Evolutionary conservation across 2,113 vertebrate species (phyloP), one percentile per base, ranked within the genome.

Genomic region (Dendropsophus ebraccatus): DNA sequence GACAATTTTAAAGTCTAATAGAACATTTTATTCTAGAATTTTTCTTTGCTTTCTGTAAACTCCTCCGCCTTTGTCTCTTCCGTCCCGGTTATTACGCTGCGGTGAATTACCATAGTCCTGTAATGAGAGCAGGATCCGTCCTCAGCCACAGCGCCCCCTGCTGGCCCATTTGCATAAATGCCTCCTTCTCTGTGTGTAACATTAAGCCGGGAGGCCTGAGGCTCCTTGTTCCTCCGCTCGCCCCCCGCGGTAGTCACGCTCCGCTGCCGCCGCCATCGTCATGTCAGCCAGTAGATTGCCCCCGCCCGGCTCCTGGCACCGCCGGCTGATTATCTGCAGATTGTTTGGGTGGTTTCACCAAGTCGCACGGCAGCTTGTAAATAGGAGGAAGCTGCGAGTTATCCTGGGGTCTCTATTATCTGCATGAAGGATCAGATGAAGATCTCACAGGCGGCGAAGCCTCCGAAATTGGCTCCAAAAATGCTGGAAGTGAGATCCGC

Each of bases 81-180:
- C 4, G 13, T 21, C 2, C 62, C 25, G 16, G 6, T 67, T 32
- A 32, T 67, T 32, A 17, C 32, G 5, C 28, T 32, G 62, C 5
- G 32, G 62, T 32, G 62, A 65, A 32, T 67, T 32, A 32, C 14
- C 60, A 65, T 69, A 12, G 30, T 41, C 41, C 5, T 41, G 67
- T 35, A 80, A 45, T 80, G 54, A 79, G 49, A 5, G 49, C 49
- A 77, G 23, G 11, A 47, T 50, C 47, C 73, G 0, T 4, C 28
- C 37, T 32, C n/a, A 9, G 41, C 7, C 54, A 2, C 6, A 19
- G 56, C 35, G 35, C 78, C 78, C 56, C 78, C 78, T 79, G 47
- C 56, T 81, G 56, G 19, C 16, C 35, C 23, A 62, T 81, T 65
- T 81, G 58, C 56, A 81, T 81, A 62, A 81, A n/a, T 65, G 78